Base-by-base conservation (phyloP, 1,140 invertebrate species). In the Phthorimaea operculella region DNA sequence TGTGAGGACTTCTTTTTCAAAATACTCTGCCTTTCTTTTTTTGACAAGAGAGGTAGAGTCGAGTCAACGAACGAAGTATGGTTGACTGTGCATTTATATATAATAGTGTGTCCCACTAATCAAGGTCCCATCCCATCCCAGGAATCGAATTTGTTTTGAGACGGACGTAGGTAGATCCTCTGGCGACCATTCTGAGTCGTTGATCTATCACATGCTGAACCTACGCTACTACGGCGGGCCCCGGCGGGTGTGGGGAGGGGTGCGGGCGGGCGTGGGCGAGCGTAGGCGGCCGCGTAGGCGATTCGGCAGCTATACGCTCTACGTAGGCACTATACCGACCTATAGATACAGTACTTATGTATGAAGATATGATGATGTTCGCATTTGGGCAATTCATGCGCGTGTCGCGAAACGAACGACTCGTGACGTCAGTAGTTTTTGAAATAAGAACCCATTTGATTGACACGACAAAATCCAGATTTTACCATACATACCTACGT, bases 371-470 rank as follows among this genome's bases (percentile, higher is more conserved):
- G n/a, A n/a, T n/a, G n/a, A n/a, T n/a, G n/a, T 68, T 73, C 65
- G 62, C 59, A 68, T 72, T 73, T 68, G 59, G 68, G 63, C 62
- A 73, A 73, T 73, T 71, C 73, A 66, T 71, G 64, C 66, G 60
- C 66, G 67, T 64, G 61, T 57, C 54, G 39, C 62, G 63, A 28
- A 2, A 6, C 62, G 63, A 66, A 55, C 60, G 45, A n/a, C 44
- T 50, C 42, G 18, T 65, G 63, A 70, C 65, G 63, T 65, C 64
- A 70, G 34, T 48, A 53, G 28, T n/a, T 28, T 17, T 47, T 47
- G 2, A 39, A 39, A 39, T n/a, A 39, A 2, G 10, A 39, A 12
- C 10, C 36, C 36, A 39, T n/a, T 12, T 39, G 36, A 39, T 39
- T 39, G 36, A 39, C n/a, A n/a, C n/a, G n/a, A n/a, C n/a, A n/a